A percentile compares a stretch with the other conserved stretches of the same genome.
Evolutionary conservation across 2,113 vertebrate species (phyloP).

Genomic region (Hirundichthys speculiger): DNA sequence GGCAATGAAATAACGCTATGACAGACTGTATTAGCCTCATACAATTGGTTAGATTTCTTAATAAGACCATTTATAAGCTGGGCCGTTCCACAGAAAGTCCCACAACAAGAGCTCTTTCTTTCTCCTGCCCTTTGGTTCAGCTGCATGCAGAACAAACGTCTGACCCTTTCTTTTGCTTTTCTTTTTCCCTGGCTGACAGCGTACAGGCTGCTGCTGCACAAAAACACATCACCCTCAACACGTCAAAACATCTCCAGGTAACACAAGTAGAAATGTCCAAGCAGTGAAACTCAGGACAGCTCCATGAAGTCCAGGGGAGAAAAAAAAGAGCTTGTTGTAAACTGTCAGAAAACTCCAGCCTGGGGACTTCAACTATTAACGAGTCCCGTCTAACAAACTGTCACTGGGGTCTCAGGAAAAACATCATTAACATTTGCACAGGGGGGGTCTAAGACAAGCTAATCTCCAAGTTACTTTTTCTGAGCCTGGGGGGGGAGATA

Average conservation of each 20-base stretch:
- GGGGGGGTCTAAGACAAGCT: slow-evolving; percentile 41
- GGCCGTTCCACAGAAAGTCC: slow-evolving; percentile 33
- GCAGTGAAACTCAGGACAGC: slow-evolving; percentile 43
- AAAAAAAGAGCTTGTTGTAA: slow-evolving; percentile 57
- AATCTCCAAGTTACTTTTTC: slow-evolving; percentile 53
- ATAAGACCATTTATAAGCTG: slow-evolving; percentile 68
- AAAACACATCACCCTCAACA: slow-evolving; percentile 60
- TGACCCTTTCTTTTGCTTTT: slow-evolving; percentile 15
- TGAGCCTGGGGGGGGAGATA: slow-evolving; percentile 48
- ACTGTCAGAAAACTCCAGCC: slow-evolving; percentile 56
- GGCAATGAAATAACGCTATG: slow-evolving; percentile 61
- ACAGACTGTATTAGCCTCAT: slow-evolving; percentile 53
- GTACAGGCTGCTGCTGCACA: slow-evolving; percentile 15
- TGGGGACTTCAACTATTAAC: slow-evolving; percentile 39
- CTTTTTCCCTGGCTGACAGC: slow-evolving; percentile 34
- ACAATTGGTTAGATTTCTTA: slow-evolving; percentile 62
- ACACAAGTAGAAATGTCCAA: slow-evolving; percentile 42
- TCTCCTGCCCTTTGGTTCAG: slow-evolving; percentile 15
- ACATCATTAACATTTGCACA: slow-evolving; percentile 66
- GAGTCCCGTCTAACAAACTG: slow-evolving; percentile 60
- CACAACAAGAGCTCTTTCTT: slow-evolving; percentile 52
- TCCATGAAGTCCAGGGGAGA: slow-evolving; percentile 10
- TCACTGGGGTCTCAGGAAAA: slow-evolving; percentile 59
- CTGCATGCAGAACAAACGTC: slow-evolving; percentile 19
- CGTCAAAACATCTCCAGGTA: slow-evolving; percentile 61